Evolutionary conservation across 2,888 invertebrate species (phyloP).

Genomic region (Furcula furcula): DNA sequence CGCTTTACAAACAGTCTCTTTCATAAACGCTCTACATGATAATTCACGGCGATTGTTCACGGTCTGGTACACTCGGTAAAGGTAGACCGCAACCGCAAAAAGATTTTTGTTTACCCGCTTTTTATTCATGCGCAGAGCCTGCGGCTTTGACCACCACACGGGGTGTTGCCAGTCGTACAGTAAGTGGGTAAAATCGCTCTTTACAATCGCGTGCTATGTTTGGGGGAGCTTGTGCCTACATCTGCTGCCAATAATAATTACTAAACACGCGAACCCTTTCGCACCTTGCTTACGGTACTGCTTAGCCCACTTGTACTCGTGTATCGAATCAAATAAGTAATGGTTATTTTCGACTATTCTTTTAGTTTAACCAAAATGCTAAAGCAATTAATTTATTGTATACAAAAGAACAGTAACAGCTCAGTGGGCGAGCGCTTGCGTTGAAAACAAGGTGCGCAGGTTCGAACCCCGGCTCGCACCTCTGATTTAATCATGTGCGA

Average conservation of each 20-base stretch:
- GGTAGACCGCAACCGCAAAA: slow-evolving; percentile 76
- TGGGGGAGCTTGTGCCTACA: slow-evolving; percentile 57
- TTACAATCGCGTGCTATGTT: slow-evolving; percentile 61
- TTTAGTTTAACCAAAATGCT: too few relatives aligned
- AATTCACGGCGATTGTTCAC: slow-evolving; percentile 76
- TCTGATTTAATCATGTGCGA: too few relatives aligned
- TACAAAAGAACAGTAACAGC: too few relatives aligned
- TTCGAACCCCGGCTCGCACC: too few relatives aligned
- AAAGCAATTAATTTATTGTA: too few relatives aligned
- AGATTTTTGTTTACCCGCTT: slow-evolving; percentile 70
- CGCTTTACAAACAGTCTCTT: slow-evolving; percentile 70
- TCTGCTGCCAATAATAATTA: slow-evolving; percentile 75
- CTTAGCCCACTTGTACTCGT: slow-evolving; percentile 31
- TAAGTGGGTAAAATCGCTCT: slow-evolving; percentile 49
- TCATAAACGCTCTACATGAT: slow-evolving; percentile 73
- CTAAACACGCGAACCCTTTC: slow-evolving; percentile 72
- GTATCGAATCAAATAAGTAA: slow-evolving; percentile 35
- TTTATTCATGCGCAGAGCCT: slow-evolving; percentile 64
- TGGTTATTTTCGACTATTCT: too few relatives aligned
- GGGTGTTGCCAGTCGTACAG: slow-evolving; percentile 55
- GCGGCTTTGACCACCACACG: slow-evolving; percentile 60
- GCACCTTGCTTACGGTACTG: slow-evolving; percentile 69
- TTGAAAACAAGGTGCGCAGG: too few relatives aligned
- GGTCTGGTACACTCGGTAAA: slow-evolving; percentile 74
- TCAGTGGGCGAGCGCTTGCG: too few relatives aligned